Percentiles rank a stretch among this genome's conserved stretches.
Conservation (phyloP, 2,113 vertebrate genomes). For the Otus sunia region DNA sequence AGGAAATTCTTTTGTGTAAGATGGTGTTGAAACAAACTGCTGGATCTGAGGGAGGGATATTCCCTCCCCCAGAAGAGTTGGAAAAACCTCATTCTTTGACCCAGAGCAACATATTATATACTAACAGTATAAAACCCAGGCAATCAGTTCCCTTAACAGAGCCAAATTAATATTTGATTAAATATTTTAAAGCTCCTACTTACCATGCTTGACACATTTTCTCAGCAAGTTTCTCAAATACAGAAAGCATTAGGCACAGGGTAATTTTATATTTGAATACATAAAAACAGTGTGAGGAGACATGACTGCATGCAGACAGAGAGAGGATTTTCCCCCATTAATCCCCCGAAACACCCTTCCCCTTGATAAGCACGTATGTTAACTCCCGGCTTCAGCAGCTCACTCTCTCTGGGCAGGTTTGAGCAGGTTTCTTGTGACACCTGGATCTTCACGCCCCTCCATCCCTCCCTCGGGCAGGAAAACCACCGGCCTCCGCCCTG, state of each 20-base stretch:
- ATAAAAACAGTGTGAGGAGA: constrained; percentile 17
- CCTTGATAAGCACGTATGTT: neutral
- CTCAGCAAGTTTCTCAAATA: constrained; percentile 40
- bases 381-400: constrained; percentile 46
- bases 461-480: constrained; percentile 77
- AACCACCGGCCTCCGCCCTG: constrained; percentile 95
- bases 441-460: constrained; percentile 41
- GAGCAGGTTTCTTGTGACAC: constrained; percentile 42
- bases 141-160: constrained; percentile 45
- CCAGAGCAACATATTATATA: constrained; percentile 4
- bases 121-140: neutral
- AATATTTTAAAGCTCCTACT: constrained; percentile 66
- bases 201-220: constrained; percentile 64
- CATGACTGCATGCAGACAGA: neutral
- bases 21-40: neutral
- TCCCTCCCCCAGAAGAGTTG: neutral
- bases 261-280: constrained; percentile 39
- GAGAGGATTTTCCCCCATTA: neutral
- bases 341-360: neutral
- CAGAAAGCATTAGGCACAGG: constrained; percentile 27
- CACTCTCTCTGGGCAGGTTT: neutral
- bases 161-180: constrained; percentile 62
- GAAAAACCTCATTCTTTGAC: constrained; percentile 16
- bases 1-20: constrained; percentile 10
- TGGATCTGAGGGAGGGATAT: neutral